A percentile compares a stretch with the other conserved stretches of the same genome.
Conservation (phyloP, 1,140 invertebrate species). For the Zaprionus camerounensis region DNA sequence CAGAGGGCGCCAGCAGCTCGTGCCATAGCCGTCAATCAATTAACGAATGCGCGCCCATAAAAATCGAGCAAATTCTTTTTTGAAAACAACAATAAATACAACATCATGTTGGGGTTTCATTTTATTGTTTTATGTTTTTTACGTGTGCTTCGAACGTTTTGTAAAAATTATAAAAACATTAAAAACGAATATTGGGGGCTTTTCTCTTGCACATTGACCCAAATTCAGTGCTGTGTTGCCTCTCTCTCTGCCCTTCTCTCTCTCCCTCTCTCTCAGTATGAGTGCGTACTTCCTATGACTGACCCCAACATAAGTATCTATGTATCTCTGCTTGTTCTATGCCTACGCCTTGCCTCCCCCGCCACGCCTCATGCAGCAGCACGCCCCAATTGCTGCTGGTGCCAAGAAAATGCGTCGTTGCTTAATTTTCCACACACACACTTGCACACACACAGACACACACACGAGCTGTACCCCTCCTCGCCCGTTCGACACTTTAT, state of each 20-base stretch:
- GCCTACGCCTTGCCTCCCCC: not conserved
- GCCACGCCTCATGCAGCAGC: conserved; percentile 22
- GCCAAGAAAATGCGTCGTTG: conserved; percentile 81
- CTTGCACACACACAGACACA: conserved; percentile 35
- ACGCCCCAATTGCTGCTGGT: conserved; percentile 73
- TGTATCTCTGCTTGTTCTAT: conserved; percentile 13
- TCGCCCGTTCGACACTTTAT: conserved; percentile 18
- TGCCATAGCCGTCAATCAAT: conserved; percentile 51
- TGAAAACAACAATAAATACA: conserved; percentile 47
- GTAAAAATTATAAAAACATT: conserved; percentile 67
- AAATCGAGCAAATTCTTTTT: conserved; percentile 31
- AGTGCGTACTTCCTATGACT: conserved; percentile 43
- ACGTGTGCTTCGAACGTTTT: conserved; percentile 19
- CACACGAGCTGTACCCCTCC: conserved; percentile 18
- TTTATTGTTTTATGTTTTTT: conserved; percentile 8
- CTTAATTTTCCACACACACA: conserved; percentile 73
- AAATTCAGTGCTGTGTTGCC: conserved; percentile 21
- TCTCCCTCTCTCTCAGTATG: not conserved
- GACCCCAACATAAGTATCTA: conserved; percentile 23
- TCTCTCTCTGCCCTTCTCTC: not conserved
- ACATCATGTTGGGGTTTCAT: conserved; percentile 8
- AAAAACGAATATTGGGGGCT: conserved; percentile 35
- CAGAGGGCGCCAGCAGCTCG: conserved; percentile 19
- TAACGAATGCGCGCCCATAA: conserved; percentile 28
- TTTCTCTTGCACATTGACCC: conserved; percentile 45